These are phyloP conservation scores for Popillia japonica DNA, from an alignment of 1,140 invertebrate genomes.

Conservation along the genomic window DNA sequence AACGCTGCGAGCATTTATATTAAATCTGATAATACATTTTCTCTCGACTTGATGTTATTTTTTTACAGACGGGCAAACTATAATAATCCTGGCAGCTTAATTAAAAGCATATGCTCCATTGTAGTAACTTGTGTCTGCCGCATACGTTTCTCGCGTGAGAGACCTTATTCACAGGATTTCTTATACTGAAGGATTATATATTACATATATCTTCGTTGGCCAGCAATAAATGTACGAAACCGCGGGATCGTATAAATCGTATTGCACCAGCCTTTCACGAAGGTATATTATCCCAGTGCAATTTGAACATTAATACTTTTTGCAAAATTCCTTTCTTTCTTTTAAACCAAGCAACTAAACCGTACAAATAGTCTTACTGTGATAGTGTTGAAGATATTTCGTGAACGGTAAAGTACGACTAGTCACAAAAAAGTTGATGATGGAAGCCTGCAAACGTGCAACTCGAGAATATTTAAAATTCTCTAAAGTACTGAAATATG, in stretches of 20 bases:
- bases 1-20: neutral
- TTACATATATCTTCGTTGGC: neutral
- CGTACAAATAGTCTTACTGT: no score
- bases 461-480: no score
- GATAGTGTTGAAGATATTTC: no score
- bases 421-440: no score
- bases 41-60: neutral
- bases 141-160: neutral
- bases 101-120: slow-evolving; percentile 3
- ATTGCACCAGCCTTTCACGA: neutral
- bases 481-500: no score
- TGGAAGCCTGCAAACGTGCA: no score
- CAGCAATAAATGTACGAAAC: neutral
- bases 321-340: no score
- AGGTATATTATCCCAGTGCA: neutral
- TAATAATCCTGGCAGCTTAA: slow-evolving; percentile 20
- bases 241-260: neutral
- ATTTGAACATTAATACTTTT: neutral
- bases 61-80: neutral
- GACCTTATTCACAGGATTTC: slow-evolving; percentile 9
- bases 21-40: neutral
- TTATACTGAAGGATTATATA: neutral
- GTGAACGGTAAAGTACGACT: no score
- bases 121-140: neutral
- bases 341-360: no score